Base-by-base conservation (phyloP, 2,888 invertebrate species). In the Rotaria sp. region DNA sequence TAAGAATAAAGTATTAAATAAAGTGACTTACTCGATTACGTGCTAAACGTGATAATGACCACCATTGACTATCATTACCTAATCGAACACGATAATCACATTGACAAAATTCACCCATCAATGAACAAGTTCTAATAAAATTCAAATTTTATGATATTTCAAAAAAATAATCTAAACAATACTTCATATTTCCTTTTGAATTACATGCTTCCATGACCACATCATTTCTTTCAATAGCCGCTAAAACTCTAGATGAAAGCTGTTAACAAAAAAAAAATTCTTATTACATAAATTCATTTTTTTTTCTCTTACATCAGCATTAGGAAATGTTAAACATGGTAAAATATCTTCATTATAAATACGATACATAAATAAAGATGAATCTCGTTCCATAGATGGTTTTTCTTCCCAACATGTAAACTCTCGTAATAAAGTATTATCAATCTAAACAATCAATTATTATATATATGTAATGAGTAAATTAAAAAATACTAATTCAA, bases 11-110 rank as follows among this genome's bases (percentile, higher is more conserved):
- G 2, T 15, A 50, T 45, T 8, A 3, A 59, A 87, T 52, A 84
- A 8, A 59, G 50, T 74, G 88, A 91, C 93, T 93, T 91, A 95
- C 94, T 92, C 94, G 93, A 92, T 95, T 95, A 88, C 95, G 93
- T 90, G 94, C 94, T 87, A 94, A 93, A 90, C 94, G 93, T 26
- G 94, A 95, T 90, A 95, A 94, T 90, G 93, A 93, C 90, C 94
- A 93, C 94, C 94, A 94, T 84, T 92, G 93, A 86, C 93, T 93
- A 86, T 90, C 90, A 88, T 94, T 94, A 24, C 93, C 94, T 85
- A 94, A 92, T 89, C 94, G 93, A 93, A 95, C 94, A 87, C 94
- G 93, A 90, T 94, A 94, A 89, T 94, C 94, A 91, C 95, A 95
- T 89, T 94, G 92, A 87, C 94, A 92, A 85, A 94, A 93, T 41